phyloP scores from a whole-genome alignment of 1,140 invertebrate species.

The Onthophagus taurus region DNA sequence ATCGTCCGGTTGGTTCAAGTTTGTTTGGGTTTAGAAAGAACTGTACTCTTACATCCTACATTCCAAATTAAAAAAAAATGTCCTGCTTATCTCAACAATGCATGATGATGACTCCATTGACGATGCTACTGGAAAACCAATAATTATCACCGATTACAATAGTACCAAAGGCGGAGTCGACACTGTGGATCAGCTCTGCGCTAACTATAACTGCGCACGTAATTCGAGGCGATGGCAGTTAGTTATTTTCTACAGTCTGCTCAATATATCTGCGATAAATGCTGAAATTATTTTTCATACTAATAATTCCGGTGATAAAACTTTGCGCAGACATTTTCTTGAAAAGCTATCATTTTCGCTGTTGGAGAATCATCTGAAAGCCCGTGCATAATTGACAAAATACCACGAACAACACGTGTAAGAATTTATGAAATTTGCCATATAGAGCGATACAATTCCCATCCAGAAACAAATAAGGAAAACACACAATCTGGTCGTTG shows the following conservation, averaged over 20 bases:
- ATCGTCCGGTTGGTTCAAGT: too few relatives aligned
- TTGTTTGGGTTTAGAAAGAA: conserved; percentile 18
- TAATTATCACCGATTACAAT: conserved; percentile 29
- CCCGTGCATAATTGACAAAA: conserved; percentile 12
- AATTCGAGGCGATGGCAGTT: conserved; percentile 26
- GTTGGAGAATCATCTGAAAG: background rate
- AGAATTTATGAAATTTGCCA: conserved; percentile 12
- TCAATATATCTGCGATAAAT: conserved; percentile 33
- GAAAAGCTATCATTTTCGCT: background rate
- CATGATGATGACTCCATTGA: conserved; percentile 21
- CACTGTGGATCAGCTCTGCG: conserved; percentile 37
- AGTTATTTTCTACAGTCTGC: conserved; percentile 28
- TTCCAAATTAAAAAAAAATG: conserved; percentile 23
- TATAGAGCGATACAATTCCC: too few relatives aligned
- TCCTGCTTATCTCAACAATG: conserved; percentile 24
- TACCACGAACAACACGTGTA: conserved; percentile 17
- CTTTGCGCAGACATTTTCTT: background rate
- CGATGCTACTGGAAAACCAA: conserved; percentile 23
- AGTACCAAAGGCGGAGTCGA: conserved; percentile 28
- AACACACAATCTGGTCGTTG: conserved; percentile 1
- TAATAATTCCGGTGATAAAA: background rate
- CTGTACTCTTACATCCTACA: conserved; percentile 24
- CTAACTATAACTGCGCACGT: conserved; percentile 17
- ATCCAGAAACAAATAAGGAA: background rate
- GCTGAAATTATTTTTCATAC: conserved; percentile 1